Evolutionary conservation across 2,888 invertebrate genomes (phyloP), one percentile per base, ranked within the genome.

Genomic region (Drosophila meridionalis): DNA sequence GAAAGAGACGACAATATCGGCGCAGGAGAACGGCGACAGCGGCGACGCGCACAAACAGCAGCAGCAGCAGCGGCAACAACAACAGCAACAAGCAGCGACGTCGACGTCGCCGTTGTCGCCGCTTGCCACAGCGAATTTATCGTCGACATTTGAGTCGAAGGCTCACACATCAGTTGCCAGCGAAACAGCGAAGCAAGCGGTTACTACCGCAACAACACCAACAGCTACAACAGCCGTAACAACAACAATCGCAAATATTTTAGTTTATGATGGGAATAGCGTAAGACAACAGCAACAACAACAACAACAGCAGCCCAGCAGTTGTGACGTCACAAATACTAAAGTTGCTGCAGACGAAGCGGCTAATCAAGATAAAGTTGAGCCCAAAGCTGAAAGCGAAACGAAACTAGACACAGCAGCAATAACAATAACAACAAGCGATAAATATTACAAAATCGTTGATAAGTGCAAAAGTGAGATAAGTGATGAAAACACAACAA

Each of bases 101-200:
- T 63, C 72, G 63, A 28, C 76, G 73, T 32, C 72, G 78, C 58
- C 81, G 70, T 70, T 70, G 61, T 77, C 78, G 69, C 40, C 76
- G 81, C 62, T 78, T 83, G 73, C 84, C 80, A 78, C 87, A 74
- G 79, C 89, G 78, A 83, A 91, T 80, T 85, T 80, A 82, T 89
- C 90, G 76, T 75, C 82, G 79, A 84, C 91, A 90, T 87, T 90
- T 83, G 87, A 85, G 90, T 83, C 84, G 70, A 87, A 87, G 91
- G 87, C 91, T 91, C 90, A 83, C 76, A 82, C 91, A 90, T 92
- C 93, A 92, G 91, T 93, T 91, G 91, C 85, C 84, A 93, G 89
- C 85, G 93, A 92, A 90, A 85, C 91, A 87, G 83, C 92, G 80
- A 92, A 87, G 89, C 91, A 91, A 86, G 85, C 91, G 84, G 92